These are phyloP conservation scores for Trichonephila inaurata DNA, from an alignment of 1,140 invertebrate species.

Conservation along the genomic window DNA sequence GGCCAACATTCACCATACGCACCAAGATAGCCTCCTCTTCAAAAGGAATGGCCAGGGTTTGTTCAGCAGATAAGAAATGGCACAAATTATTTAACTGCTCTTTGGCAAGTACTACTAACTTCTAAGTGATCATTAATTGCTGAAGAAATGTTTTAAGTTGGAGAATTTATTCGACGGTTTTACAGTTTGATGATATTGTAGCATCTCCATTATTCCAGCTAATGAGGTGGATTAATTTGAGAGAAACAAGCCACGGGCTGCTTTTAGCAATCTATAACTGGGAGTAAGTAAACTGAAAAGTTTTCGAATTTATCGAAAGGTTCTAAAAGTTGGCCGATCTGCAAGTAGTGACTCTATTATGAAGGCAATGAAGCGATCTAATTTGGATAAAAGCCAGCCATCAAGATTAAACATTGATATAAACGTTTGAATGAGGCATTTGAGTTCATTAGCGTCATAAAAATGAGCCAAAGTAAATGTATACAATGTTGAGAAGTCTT, in stretches of 20 bases:
- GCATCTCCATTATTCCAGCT: slow-evolving; percentile 1
- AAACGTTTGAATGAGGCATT: no score
- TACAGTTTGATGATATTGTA: slow-evolving; percentile 23
- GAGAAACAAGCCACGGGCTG: slow-evolving; percentile 3
- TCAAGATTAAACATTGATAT: no score
- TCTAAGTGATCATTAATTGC: slow-evolving; percentile 33
- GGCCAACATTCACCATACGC: slow-evolving; percentile 8
- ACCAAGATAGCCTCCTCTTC: slow-evolving; percentile 2
- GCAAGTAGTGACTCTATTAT: neutral
- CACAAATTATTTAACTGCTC: slow-evolving; percentile 38
- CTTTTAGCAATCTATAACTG: slow-evolving; percentile 18
- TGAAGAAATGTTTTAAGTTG: slow-evolving; percentile 35
- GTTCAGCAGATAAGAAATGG: slow-evolving; percentile 29
- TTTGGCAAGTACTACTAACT: slow-evolving; percentile 21
- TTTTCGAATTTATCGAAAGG: neutral
- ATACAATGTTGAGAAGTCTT: no score
- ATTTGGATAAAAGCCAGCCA: no score
- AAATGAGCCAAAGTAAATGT: neutral
- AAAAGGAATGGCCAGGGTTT: slow-evolving; percentile 29
- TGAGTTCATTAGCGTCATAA: neutral
- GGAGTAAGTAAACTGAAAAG: neutral
- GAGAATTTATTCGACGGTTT: slow-evolving; percentile 37
- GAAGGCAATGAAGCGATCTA: no score
- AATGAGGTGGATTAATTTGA: slow-evolving; percentile 35
- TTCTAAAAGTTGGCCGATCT: neutral